These are phyloP conservation scores for Metacarcinus magister DNA, from an alignment of 2,888 invertebrate genomes.

Conservation along the genomic window DNA sequence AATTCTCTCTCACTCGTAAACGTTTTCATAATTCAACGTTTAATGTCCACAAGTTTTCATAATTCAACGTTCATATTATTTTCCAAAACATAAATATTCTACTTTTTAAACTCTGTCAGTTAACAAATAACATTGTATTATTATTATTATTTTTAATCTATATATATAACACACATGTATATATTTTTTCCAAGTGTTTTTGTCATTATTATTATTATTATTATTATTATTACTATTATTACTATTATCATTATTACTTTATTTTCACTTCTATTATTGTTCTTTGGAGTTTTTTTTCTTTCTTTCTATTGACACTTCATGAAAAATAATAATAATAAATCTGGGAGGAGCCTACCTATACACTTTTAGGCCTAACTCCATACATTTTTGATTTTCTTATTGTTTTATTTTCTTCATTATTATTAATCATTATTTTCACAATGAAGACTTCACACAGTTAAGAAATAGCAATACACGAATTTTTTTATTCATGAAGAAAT, in stretches of 20 bases:
- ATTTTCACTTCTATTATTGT: not conserved
- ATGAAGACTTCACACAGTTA: not conserved
- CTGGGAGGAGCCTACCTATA: not conserved
- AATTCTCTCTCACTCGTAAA: not conserved
- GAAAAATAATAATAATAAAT: not conserved
- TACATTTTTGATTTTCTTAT: not conserved
- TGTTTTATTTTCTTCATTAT: not conserved
- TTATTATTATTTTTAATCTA: not conserved
- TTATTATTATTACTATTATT: not conserved
- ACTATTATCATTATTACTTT: not conserved
- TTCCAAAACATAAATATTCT: not conserved
- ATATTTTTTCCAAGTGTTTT: not conserved
- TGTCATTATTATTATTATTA: not conserved
- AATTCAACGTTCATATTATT: not conserved
- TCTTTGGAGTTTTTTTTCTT: not conserved
- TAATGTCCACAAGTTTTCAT: not conserved
- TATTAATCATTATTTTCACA: not conserved
- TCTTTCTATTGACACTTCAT: not conserved
- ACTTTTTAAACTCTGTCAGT: conserved; percentile 7
- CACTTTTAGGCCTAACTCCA: not conserved
- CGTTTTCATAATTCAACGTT: not conserved
- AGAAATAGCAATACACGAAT: not conserved
- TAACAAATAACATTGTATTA: not conserved
- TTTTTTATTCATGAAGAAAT: not conserved
- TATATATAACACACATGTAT: not conserved